phyloP scores from a whole-genome alignment of 2,797 vertebrate genomes.

The Streptopelia turtur region DNA sequence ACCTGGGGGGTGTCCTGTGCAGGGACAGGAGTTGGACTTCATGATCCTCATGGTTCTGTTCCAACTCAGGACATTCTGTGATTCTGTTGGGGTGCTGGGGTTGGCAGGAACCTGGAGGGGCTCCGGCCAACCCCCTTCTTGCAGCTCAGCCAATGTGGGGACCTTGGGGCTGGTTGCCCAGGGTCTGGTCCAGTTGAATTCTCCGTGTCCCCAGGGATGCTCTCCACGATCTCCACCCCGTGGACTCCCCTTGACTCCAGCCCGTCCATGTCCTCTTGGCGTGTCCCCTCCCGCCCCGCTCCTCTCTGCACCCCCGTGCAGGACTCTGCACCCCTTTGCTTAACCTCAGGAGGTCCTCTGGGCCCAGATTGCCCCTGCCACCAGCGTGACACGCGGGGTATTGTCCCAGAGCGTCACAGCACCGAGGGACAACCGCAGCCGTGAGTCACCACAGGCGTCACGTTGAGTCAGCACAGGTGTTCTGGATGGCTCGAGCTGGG shows the following conservation, averaged over 20 bases:
- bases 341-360: rapidly evolving
- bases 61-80: no score
- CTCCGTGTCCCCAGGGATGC: background rate
- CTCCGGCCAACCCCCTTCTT: background rate
- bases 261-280: rapidly evolving
- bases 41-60: no score
- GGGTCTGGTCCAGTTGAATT: background rate
- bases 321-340: background rate
- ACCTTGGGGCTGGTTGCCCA: background rate
- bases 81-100: rapidly evolving
- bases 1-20: no score
- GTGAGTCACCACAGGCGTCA: rapidly evolving
- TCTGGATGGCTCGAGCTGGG: background rate
- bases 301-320: no score
- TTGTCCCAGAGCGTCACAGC: background rate
- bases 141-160: background rate
- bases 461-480: background rate
- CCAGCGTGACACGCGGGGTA: rapidly evolving
- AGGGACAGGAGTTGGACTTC: no score
- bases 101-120: background rate
- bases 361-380: rapidly evolving
- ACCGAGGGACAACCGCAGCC: rapidly evolving
- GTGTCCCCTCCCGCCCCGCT: rapidly evolving
- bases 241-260: background rate
- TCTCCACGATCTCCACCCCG: background rate